Percentiles rank a stretch among this genome's conserved stretches.
phyloP scores from a whole-genome alignment of 1,140 invertebrate species.

The Palaemon carinicauda region DNA sequence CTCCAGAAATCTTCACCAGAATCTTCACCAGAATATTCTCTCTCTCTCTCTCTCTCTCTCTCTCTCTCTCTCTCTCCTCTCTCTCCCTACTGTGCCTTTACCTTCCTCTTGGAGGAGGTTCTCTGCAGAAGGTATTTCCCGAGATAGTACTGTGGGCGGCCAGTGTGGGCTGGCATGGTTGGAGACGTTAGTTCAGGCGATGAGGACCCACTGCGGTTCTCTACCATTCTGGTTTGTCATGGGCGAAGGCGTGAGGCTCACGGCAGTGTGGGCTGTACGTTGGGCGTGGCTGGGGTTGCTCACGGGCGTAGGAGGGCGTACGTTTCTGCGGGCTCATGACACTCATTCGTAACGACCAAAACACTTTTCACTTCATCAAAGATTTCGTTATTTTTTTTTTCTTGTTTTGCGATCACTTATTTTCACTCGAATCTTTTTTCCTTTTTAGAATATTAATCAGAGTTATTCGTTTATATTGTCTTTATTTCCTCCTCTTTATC shows the following conservation, averaged over 20 bases:
- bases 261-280: neutral
- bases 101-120: conserved; percentile 41
- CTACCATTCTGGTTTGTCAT: conserved; percentile 45
- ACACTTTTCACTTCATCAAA: neutral
- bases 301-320: neutral
- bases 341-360: neutral
- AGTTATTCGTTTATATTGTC: neutral
- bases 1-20: neutral
- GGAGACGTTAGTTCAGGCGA: conserved; percentile 12
- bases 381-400: neutral
- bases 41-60: neutral
- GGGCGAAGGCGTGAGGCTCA: conserved; percentile 14
- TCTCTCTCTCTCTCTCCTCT: neutral
- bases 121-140: conserved; percentile 46
- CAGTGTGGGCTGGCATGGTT: conserved; percentile 43
- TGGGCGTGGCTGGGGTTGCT: neutral
- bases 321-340: neutral
- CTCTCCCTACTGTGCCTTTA: neutral
- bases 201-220: conserved; percentile 40
- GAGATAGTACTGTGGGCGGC: conserved; percentile 44
- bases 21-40: neutral
- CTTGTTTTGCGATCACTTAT: neutral
- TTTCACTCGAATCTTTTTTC: neutral
- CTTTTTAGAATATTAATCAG: neutral
- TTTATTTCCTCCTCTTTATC: too few species aligned